Conservation (phyloP, 2,888 invertebrate genomes). For the Abrostola tripartita region DNA sequence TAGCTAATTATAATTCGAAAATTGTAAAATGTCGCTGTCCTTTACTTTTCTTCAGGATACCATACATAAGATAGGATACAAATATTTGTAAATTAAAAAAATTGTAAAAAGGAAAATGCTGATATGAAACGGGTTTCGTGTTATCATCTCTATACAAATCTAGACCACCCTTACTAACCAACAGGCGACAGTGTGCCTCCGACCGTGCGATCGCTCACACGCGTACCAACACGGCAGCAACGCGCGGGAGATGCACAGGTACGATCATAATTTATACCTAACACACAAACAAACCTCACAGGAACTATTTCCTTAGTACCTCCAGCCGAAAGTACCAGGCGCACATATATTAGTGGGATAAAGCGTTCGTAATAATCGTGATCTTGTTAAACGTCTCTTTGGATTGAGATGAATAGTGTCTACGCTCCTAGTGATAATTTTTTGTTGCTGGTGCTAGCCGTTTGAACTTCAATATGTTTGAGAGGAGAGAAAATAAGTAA, state of each 20-base stretch:
- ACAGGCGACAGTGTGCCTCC: slow-evolving; percentile 73
- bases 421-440: slow-evolving; percentile 24
- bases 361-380: slow-evolving; percentile 15
- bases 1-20: too few relatives aligned
- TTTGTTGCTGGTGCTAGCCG: slow-evolving; percentile 6
- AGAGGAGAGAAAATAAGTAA: slow-evolving; percentile 4
- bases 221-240: slow-evolving; percentile 49
- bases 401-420: slow-evolving; percentile 44
- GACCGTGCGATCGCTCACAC: slow-evolving; percentile 62
- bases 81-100: too few relatives aligned
- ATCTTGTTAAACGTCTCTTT: slow-evolving; percentile 28
- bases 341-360: slow-evolving; percentile 8
- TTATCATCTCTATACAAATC: slow-evolving; percentile 67
- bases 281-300: slow-evolving; percentile 41
- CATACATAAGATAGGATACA: too few relatives aligned
- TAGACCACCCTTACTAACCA: slow-evolving; percentile 67
- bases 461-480: slow-evolving; percentile 1
- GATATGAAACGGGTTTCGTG: slow-evolving; percentile 22
- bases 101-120: too few relatives aligned
- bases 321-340: slow-evolving; percentile 34
- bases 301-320: slow-evolving; percentile 25
- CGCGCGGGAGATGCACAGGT: slow-evolving; percentile 72
- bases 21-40: too few relatives aligned
- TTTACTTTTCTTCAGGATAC: too few relatives aligned
- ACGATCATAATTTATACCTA: slow-evolving; percentile 52